Conservation (phyloP, 2,888 invertebrate species). For the Synanthedon tipuliformis region DNA sequence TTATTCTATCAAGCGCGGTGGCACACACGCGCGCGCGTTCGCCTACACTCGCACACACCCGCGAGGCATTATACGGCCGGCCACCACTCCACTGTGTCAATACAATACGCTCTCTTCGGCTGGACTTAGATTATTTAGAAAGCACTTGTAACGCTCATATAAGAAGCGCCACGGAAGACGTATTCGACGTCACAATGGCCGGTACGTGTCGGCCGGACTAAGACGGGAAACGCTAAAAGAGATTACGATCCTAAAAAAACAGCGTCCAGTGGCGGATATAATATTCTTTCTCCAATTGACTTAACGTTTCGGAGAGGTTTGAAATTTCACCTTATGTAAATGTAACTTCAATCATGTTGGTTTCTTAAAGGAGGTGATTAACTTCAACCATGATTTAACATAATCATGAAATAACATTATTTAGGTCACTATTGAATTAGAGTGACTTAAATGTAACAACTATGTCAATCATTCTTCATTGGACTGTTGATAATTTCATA, state of each 20-base stretch:
- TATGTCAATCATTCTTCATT: too few species aligned
- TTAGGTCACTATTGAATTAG: too few species aligned
- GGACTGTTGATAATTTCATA: too few species aligned
- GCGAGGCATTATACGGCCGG: conserved; percentile 63
- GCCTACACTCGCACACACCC: conserved; percentile 41
- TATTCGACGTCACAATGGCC: conserved; percentile 67
- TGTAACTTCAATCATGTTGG: too few species aligned
- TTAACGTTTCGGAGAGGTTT: conserved; percentile 18
- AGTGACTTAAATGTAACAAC: too few species aligned
- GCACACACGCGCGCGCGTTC: conserved; percentile 40
- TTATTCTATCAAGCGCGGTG: conserved; percentile 69
- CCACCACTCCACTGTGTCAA: conserved; percentile 71
- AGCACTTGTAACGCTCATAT: conserved; percentile 73
- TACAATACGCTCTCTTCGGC: conserved; percentile 71
- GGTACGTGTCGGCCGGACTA: conserved; percentile 31
- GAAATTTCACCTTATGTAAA: neutral
- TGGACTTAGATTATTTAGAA: conserved; percentile 73
- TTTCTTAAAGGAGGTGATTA: too few species aligned
- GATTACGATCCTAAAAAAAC: conserved; percentile 71
- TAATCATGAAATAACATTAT: too few species aligned
- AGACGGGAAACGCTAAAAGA: conserved; percentile 57
- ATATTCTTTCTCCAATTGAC: conserved; percentile 52
- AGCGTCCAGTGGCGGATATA: conserved; percentile 55
- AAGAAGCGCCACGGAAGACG: conserved; percentile 67
- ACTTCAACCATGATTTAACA: too few species aligned